Evolutionary conservation across 1,140 invertebrate species (phyloP).

Genomic region (Drosophila fuyamai): DNA sequence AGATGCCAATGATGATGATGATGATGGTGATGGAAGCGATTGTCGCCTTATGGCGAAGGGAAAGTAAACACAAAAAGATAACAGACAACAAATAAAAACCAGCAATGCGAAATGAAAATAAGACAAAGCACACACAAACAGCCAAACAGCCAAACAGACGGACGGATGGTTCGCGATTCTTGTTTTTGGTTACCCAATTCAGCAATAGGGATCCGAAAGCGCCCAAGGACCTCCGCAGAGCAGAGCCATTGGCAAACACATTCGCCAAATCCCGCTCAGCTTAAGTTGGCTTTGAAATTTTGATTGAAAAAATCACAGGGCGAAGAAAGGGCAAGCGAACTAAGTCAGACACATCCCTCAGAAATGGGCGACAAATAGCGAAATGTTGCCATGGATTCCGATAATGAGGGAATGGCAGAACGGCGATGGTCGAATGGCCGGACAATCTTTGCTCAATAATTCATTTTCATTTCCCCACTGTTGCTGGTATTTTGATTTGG

Average conservation of each 20-base stretch:
- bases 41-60: constrained; percentile 76
- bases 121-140: constrained; percentile 74
- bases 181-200: constrained; percentile 42
- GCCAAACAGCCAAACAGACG: constrained; percentile 26
- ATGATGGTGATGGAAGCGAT: constrained; percentile 62
- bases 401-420: constrained; percentile 48
- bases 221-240: constrained; percentile 31
- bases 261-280: constrained; percentile 74
- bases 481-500: constrained; percentile 68
- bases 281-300: constrained; percentile 82
- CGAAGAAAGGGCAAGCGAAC: constrained; percentile 29
- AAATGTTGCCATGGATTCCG: constrained; percentile 70
- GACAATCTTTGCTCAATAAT: constrained; percentile 68
- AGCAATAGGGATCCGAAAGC: constrained; percentile 18
- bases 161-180: constrained; percentile 58
- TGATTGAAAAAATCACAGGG: constrained; percentile 80
- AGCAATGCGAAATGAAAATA: constrained; percentile 75
- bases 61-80: constrained; percentile 80
- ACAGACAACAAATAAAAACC: constrained; percentile 78
- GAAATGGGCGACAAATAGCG: constrained; percentile 72
- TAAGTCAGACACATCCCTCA: constrained; percentile 44
- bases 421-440: constrained; percentile 8
- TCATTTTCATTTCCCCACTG: constrained; percentile 55
- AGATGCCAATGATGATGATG: constrained; percentile 30
- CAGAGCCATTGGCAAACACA: constrained; percentile 57